Percentiles rank a stretch among this genome's conserved stretches.
These are phyloP conservation scores for Solenodon paradoxus DNA, from an alignment of 2,113 vertebrate species.

Conservation along the genomic window DNA sequence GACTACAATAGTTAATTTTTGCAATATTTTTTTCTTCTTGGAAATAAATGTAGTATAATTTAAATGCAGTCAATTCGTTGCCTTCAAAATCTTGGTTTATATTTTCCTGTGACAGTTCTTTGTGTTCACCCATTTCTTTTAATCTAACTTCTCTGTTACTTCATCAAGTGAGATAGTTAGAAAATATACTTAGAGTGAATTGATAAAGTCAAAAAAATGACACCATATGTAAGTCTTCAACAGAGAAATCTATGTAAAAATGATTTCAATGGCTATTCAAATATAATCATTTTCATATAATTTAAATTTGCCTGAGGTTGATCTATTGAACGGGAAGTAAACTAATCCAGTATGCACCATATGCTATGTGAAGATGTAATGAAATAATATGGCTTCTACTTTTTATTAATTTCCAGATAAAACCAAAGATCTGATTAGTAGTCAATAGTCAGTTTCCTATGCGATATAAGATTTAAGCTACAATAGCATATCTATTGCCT, in stretches of 20 bases:
- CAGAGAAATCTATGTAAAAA: background rate
- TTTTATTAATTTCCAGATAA: background rate
- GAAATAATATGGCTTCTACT: background rate
- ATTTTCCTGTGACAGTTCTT: background rate
- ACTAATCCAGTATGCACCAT: background rate
- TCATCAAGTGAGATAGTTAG: background rate
- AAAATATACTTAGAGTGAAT: background rate
- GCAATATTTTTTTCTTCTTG: background rate
- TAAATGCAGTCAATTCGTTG: background rate
- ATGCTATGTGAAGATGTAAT: background rate
- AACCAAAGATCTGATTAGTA: background rate
- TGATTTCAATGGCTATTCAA: background rate
- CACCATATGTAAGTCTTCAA: background rate
- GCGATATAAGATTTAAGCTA: background rate
- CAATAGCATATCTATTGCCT: background rate
- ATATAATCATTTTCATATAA: background rate
- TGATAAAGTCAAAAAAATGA: background rate
- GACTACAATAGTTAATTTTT: constrained; percentile 28
- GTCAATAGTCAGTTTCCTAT: background rate
- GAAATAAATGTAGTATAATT: constrained; percentile 6
- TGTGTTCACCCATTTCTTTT: background rate
- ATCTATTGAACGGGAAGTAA: background rate
- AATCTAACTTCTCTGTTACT: background rate
- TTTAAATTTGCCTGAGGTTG: background rate
- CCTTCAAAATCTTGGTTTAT: background rate